Evolutionary conservation across 2,888 invertebrate genomes (phyloP), one percentile per base, ranked within the genome.

Genomic region (Andrena haemorrhoa): DNA sequence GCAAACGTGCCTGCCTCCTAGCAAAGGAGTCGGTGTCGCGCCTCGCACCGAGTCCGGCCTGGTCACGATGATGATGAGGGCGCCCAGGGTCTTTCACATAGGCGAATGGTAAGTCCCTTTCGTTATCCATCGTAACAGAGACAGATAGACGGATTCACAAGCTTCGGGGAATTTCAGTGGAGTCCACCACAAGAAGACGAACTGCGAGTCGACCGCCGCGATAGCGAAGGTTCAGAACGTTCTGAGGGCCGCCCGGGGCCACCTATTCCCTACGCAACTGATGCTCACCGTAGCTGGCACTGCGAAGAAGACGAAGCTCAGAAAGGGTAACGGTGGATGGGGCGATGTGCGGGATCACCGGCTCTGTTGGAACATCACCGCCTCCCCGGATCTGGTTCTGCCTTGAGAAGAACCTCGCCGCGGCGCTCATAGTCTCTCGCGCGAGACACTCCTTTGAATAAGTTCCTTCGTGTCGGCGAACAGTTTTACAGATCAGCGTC

Each of bases 261-360:
- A 97, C 93, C 94, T 98, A 86, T 98, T 95, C 92, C 97, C 98
- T 0, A 95, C 95, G 51, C 95, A 96, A 75, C 94, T 97, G 72
- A 96, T 96, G 60, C 94, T 96, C 68, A 96, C 96, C 2, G 95
- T 96, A 78, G 95, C 96, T 56, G 96, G 96, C 12, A 95, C 96
- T 7, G 95, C 96, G 0, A 96, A 97, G 87, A 97, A 97, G 87
- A 96, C 96, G 0, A 97, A 97, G 90, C 94, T 98, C 3, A 95
- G 96, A 8, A 98, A 98, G 93, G 98, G 98, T 0, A 99, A 99
- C 92, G 99, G 99, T 0, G 99, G 99, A 0, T 99, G 99, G 99
- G 99, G 98, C 7, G 99, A 99, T 90, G 89, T 94, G n/a, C 94
- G 97, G 72, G 97, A 97, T 93, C 96, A 95, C 89, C 94, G 95